Base-by-base conservation (phyloP, 2,113 vertebrate genomes). In the Lasiurus cinereus region DNA sequence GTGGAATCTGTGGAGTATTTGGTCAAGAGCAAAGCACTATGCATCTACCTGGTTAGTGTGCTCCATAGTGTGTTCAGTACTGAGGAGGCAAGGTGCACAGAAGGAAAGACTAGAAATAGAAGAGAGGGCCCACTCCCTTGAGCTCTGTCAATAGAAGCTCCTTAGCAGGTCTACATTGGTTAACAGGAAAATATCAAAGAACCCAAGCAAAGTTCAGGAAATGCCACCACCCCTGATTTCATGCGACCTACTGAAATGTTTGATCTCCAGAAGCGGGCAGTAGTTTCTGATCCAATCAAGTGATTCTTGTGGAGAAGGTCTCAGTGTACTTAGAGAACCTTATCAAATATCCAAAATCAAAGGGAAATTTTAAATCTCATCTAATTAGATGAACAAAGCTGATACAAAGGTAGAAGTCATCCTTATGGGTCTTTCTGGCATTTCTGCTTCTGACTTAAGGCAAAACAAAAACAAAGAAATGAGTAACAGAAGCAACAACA, bases 221-320 rank as follows among this genome's bases (percentile, higher is more conserved):
- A 70, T 72, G 33, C 29, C 29, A 50, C 21, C 21, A 82, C 12
- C 36, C 7, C 43, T 46, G 50, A 92, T 70, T 70, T 91, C 31
- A 69, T 54, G 31, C 8, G 31, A 76, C n/a, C 27, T 78, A 69
- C 52, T 14, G 19, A 87, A 79, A 89, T 48, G 1, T 43, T 96
- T 85, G 43, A 48, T 76, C 79, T 96, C 36, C 27, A 88, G 85
- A 91, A 62, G 11, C n/a, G 66, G 10, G 16, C 59, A 64, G 31
- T 33, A 36, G 31, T 85, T 93, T 90, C 80, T 92, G 5, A 84
- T 88, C 43, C 86, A 86, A 22, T 91, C 43, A 39, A 64, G 54
- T 66, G 18, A 59, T 94, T 92, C 16, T 91, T 33, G 50, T 73
- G 62, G 66, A 89, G 19, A 93, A 97, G 88, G 29, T 74, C 19